Evolutionary conservation across 2,797 vertebrate species (phyloP).

Genomic region (Dromococcyx pavoninus): DNA sequence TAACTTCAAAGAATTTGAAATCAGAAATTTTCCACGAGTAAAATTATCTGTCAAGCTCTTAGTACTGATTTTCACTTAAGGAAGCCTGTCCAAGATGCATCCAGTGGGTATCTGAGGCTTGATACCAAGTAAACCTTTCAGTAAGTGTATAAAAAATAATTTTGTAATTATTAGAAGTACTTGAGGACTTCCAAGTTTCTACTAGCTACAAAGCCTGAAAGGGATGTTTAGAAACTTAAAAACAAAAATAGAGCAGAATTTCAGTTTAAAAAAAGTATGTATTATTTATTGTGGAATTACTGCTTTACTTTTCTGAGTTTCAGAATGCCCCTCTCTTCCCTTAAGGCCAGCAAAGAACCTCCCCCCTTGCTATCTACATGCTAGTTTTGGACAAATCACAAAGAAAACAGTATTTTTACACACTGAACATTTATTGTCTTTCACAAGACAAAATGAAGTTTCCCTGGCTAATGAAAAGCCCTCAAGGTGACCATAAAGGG

Average conservation of each 20-base stretch:
- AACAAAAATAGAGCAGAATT: background rate
- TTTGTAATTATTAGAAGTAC: background rate
- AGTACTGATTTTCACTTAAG: background rate
- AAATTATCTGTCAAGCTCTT: background rate
- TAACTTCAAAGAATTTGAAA: background rate
- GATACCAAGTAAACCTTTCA: background rate
- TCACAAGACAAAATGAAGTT: conserved; percentile 70
- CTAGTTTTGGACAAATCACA: conserved; percentile 26
- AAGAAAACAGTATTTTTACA: conserved; percentile 14
- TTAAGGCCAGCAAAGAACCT: background rate
- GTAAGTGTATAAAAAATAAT: background rate
- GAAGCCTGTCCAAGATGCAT: background rate
- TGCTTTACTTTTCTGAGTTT: background rate
- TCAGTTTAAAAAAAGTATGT: background rate
- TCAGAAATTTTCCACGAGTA: background rate
- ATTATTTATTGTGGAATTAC: background rate
- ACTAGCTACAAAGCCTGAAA: background rate
- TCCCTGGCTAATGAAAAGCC: conserved; percentile 57
- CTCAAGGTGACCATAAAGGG: conserved; percentile 54
- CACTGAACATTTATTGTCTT: conserved; percentile 78
- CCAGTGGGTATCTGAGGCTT: background rate
- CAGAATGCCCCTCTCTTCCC: background rate
- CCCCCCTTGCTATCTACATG: background rate
- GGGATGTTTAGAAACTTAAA: background rate
- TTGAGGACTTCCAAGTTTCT: background rate